Conservation (phyloP, 2,113 vertebrate genomes). For the Eurystomus gularis region DNA sequence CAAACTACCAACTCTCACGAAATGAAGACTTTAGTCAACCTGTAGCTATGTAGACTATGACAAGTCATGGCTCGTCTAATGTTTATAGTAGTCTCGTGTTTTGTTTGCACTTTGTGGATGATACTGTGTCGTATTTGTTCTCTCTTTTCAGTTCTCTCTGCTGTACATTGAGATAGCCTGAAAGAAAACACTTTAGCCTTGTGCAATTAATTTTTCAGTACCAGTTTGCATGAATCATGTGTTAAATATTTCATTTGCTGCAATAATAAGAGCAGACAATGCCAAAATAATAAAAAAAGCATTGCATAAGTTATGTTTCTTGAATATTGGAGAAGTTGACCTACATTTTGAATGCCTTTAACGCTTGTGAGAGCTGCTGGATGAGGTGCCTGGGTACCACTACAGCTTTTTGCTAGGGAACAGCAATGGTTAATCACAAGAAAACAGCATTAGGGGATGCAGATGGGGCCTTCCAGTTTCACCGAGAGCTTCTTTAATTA, state of each 20-base stretch:
- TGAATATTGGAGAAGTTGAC: background rate
- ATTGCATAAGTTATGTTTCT: background rate
- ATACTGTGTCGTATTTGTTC: background rate
- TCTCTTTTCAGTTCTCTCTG: background rate
- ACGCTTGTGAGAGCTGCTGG: background rate
- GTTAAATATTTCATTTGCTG: background rate
- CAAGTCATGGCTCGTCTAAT: background rate
- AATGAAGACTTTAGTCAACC: background rate
- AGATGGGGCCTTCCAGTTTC: background rate
- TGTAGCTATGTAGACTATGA: background rate
- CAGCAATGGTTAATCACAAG: background rate
- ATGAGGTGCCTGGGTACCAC: background rate
- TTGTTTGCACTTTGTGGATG: background rate
- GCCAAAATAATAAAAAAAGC: background rate
- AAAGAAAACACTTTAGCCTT: background rate
- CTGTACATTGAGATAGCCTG: background rate
- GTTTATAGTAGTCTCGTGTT: background rate
- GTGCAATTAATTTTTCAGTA: background rate
- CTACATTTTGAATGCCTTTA: background rate
- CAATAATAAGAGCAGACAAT: background rate
- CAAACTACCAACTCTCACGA: background rate
- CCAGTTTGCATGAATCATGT: background rate
- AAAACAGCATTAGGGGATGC: background rate
- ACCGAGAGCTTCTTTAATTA: background rate
- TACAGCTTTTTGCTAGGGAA: background rate